These are phyloP conservation scores for Strix uralensis DNA, from an alignment of 2,113 vertebrate species.

Conservation along the genomic window DNA sequence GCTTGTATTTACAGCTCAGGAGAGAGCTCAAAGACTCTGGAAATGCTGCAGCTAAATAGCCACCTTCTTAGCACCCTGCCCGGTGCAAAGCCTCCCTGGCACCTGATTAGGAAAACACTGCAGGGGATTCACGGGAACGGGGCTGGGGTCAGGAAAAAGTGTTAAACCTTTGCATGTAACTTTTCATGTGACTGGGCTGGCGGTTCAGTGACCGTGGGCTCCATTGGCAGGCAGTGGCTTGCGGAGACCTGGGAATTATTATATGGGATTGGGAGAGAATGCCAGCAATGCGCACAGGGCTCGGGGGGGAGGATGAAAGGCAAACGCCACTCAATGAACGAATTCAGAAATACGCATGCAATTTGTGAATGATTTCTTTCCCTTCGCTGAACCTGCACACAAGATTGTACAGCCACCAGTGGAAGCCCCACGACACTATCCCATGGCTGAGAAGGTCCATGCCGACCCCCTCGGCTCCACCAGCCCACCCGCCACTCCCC, in stretches of 20 bases:
- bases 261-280: slow-evolving; percentile 31
- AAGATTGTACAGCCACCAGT: neutral
- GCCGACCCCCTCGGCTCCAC: fast-evolving
- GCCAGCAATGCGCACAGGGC: neutral
- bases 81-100: neutral
- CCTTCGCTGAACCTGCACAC: neutral
- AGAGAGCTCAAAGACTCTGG: neutral
- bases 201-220: neutral
- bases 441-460: fast-evolving
- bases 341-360: slow-evolving; percentile 1
- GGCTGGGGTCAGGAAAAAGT: slow-evolving; percentile 6
- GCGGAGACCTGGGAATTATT: neutral
- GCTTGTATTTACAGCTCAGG: neutral
- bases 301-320: slow-evolving; percentile 2
- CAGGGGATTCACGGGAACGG: neutral
- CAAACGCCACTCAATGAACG: neutral
- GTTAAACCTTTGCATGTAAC: neutral
- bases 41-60: neutral
- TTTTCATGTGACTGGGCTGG: neutral
- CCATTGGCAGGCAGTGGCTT: slow-evolving; percentile 13
- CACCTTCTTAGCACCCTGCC: neutral
- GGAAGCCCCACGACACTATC: neutral
- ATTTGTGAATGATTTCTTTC: slow-evolving; percentile 23
- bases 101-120: slow-evolving; percentile 27
- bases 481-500: neutral